phyloP scores from a whole-genome alignment of 2,888 invertebrate species.

The Tipula confusa region DNA sequence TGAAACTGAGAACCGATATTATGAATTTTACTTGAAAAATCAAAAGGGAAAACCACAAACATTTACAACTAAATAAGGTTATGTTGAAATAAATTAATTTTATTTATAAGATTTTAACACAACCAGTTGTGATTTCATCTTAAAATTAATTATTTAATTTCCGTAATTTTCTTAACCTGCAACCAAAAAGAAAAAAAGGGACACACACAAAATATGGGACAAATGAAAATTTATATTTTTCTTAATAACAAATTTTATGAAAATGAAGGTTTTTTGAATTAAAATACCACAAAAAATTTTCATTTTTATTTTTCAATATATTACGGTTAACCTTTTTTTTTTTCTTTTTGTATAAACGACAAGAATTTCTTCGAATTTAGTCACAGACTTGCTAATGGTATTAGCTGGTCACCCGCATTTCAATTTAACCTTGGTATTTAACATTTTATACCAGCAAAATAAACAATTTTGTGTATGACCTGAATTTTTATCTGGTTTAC shows the following conservation, averaged over 20 bases:
- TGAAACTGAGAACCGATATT: background rate
- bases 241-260: background rate
- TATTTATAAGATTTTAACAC: background rate
- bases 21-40: background rate
- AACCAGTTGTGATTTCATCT: background rate
- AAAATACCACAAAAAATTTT: background rate
- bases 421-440: no score
- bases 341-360: no score
- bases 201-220: background rate
- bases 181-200: no score
- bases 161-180: background rate
- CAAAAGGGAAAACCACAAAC: background rate
- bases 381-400: no score
- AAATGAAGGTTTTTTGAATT: background rate
- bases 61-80: background rate
- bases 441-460: no score
- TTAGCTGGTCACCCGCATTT: no score
- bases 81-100: background rate
- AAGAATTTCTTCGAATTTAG: no score
- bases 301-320: no score
- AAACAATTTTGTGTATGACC: no score
- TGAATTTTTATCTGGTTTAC: no score
- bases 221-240: background rate
- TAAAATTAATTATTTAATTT: constrained; percentile 25
- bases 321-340: no score